These are phyloP conservation scores for Micoletzkya japonica DNA, from an alignment of 2,888 invertebrate genomes.

Conservation along the genomic window DNA sequence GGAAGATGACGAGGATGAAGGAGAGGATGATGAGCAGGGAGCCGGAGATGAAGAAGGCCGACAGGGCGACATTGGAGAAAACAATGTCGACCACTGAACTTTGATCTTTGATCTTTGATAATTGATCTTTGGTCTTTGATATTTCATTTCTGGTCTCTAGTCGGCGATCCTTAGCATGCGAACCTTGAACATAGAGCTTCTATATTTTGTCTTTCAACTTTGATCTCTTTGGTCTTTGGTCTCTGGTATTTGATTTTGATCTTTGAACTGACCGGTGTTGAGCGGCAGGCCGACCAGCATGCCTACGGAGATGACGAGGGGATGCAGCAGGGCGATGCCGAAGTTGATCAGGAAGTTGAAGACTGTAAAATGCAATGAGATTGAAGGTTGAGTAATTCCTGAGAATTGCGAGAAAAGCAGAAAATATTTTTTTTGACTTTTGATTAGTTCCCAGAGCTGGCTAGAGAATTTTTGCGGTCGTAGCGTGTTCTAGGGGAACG, in stretches of 20 bases:
- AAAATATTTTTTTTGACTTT: background rate
- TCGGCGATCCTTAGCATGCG: no score
- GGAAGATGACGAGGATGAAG: constrained; percentile 45
- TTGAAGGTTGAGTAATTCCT: no score
- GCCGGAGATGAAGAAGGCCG: constrained; percentile 37
- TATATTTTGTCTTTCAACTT: no score
- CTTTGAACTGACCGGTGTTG: constrained; percentile 78
- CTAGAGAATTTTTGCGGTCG: no score
- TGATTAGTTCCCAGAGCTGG: background rate
- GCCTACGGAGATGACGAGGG: constrained; percentile 89
- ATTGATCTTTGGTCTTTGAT: no score
- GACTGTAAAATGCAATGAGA: constrained; percentile 77
- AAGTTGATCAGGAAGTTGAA: constrained; percentile 91
- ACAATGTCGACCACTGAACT: constrained; percentile 48
- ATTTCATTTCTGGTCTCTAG: background rate
- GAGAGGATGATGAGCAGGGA: constrained; percentile 42
- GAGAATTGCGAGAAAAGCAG: background rate
- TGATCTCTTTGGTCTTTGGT: no score
- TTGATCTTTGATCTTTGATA: no score
- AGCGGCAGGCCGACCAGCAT: constrained; percentile 90
- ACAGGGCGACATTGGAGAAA: constrained; percentile 35
- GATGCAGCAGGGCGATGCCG: constrained; percentile 88
- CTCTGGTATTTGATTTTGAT: no score
- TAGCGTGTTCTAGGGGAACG: no score
- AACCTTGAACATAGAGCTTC: no score